Percentiles rank a stretch among this genome's conserved stretches.
phyloP scores from a whole-genome alignment of 1,140 invertebrate genomes.

The Sesamia nonagrioides region DNA sequence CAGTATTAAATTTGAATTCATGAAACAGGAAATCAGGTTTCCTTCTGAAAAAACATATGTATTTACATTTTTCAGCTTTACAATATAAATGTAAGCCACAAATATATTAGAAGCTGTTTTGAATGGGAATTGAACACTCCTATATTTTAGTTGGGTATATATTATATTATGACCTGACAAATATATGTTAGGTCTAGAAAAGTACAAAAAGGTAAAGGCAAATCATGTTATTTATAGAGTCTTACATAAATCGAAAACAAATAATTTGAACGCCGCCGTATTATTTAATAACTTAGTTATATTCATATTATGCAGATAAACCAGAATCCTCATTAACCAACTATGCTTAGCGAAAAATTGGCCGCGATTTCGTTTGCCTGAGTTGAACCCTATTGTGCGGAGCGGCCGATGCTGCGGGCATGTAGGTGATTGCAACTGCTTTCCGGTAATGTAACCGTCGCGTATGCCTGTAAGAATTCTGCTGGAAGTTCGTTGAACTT shows the following conservation, averaged over 20 bases:
- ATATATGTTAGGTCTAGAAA: neutral
- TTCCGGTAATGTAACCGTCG: slow-evolving; percentile 86
- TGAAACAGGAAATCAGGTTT: neutral
- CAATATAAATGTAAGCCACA: too few relatives aligned
- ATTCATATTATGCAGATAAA: slow-evolving; percentile 27
- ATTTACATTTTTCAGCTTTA: too few relatives aligned
- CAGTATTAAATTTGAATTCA: neutral
- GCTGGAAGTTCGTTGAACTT: slow-evolving; percentile 85
- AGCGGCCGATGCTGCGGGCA: slow-evolving; percentile 57
- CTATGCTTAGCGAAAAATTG: slow-evolving; percentile 22
- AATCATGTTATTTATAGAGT: neutral
- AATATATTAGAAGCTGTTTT: too few relatives aligned
- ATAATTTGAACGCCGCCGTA: neutral
- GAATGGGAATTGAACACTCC: too few relatives aligned
- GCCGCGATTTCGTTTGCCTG: neutral
- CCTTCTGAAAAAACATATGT: too few relatives aligned
- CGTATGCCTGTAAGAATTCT: slow-evolving; percentile 84
- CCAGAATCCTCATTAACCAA: slow-evolving; percentile 12
- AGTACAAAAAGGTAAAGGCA: neutral
- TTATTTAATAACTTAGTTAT: slow-evolving; percentile 44
- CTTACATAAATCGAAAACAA: neutral
- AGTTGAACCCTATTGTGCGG: slow-evolving; percentile 21
- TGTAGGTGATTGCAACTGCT: slow-evolving; percentile 81
- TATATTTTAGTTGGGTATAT: too few relatives aligned
- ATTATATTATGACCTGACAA: too few relatives aligned